Conservation (phyloP, 2,113 vertebrate species). For the Semicossyphus pulcher region DNA sequence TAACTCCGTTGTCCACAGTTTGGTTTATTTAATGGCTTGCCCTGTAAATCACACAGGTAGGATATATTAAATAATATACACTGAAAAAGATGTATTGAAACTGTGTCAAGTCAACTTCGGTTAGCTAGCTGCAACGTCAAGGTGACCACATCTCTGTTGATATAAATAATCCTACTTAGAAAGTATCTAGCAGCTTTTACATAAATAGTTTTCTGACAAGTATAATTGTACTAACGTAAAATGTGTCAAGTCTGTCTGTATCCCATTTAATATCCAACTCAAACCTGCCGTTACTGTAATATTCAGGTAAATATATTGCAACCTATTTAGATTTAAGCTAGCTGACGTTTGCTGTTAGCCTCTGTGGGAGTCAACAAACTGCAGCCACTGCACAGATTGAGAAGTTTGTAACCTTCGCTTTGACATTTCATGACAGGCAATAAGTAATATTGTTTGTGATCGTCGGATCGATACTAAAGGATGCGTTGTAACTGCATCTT, state of each 20-base stretch:
- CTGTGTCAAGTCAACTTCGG: not conserved
- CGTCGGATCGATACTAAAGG: not conserved
- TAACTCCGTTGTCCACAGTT: not conserved
- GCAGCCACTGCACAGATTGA: not conserved
- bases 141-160: not conserved
- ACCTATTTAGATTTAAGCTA: not conserved
- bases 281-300: not conserved
- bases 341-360: not conserved
- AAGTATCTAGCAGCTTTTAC: too few relatives aligned
- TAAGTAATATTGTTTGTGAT: rapidly evolving
- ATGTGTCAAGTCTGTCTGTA: too few relatives aligned
- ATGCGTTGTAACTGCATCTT: not conserved
- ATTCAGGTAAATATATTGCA: too few relatives aligned
- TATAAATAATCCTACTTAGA: too few relatives aligned
- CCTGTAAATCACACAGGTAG: constrained; percentile 69
- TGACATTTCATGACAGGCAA: not conserved
- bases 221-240: not conserved
- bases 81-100: not conserved
- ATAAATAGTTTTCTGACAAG: rapidly evolving
- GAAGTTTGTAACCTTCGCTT: not conserved
- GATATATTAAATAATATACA: not conserved
- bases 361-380: not conserved
- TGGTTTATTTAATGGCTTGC: constrained; percentile 67
- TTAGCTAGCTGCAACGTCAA: not conserved
- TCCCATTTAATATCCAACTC: too few relatives aligned